phyloP scores from a whole-genome alignment of 2,113 vertebrate genomes.

The Apaloderma vittatum region DNA sequence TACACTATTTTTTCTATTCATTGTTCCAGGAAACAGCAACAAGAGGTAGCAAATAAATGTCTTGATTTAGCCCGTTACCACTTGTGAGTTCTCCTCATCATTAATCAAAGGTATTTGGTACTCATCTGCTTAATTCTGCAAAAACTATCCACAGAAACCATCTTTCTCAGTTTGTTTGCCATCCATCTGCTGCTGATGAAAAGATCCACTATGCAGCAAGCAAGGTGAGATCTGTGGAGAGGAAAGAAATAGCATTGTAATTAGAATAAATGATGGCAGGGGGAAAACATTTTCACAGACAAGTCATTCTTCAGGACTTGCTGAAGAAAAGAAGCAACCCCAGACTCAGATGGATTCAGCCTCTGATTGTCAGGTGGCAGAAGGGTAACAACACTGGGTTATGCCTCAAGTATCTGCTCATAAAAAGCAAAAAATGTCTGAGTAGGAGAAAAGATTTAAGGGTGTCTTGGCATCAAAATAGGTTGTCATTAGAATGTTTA shows the following conservation, averaged over 20 bases:
- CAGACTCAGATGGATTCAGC: neutral
- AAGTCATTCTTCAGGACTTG: neutral
- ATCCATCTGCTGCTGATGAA: neutral
- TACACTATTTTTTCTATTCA: neutral
- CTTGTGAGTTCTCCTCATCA: neutral
- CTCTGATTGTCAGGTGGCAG: neutral
- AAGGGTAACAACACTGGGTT: neutral
- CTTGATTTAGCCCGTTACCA: neutral
- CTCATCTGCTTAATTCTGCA: neutral
- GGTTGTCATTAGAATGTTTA: neutral
- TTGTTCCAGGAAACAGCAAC: neutral
- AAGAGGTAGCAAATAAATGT: neutral
- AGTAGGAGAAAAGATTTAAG: neutral
- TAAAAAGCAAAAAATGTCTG: neutral
- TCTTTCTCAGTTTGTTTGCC: neutral
- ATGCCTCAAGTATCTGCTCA: neutral
- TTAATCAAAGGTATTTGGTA: neutral
- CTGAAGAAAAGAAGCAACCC: neutral
- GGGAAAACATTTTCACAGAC: neutral
- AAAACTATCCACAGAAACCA: neutral
- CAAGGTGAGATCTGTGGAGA: neutral
- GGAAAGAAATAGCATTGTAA: neutral
- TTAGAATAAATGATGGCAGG: neutral
- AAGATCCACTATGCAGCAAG: neutral
- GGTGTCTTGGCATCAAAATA: neutral